A percentile compares a stretch with the other conserved stretches of the same genome.
Conservation (phyloP, 2,888 invertebrate species). For the Callyntrura guangdongensis region DNA sequence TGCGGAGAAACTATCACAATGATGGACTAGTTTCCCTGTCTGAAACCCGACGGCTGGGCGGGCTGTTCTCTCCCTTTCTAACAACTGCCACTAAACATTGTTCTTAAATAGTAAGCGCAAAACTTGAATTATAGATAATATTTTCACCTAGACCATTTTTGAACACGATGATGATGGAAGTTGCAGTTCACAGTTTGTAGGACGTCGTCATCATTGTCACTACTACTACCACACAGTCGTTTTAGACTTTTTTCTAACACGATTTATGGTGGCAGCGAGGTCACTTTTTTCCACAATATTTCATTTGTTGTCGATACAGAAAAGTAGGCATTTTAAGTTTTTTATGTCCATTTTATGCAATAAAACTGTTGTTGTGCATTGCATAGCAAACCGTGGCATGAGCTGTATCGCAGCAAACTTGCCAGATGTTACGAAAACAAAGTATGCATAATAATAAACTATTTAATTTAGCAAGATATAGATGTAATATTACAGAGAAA, state of each 20-base stretch:
- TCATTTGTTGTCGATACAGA: constrained; percentile 62
- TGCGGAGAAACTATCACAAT: constrained; percentile 31
- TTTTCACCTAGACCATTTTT: constrained; percentile 43
- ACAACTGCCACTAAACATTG: constrained; percentile 4
- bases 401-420: constrained; percentile 11
- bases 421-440: constrained; percentile 42
- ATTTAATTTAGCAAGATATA: not conserved
- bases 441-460: constrained; percentile 43
- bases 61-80: constrained; percentile 29
- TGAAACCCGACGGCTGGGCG: constrained; percentile 53
- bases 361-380: not conserved
- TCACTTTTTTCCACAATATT: constrained; percentile 73
- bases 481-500: constrained; percentile 16
- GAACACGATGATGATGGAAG: constrained; percentile 53
- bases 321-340: constrained; percentile 37
- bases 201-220: constrained; percentile 21
- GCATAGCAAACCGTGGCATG: not conserved
- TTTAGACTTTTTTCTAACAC: constrained; percentile 6
- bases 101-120: not conserved
- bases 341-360: constrained; percentile 18
- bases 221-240: not conserved
- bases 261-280: constrained; percentile 67
- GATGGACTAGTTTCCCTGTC: constrained; percentile 52
- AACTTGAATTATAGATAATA: constrained; percentile 35
- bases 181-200: constrained; percentile 7